These are phyloP conservation scores for Otis tarda DNA, from an alignment of 2,113 vertebrate species.

Conservation along the genomic window DNA sequence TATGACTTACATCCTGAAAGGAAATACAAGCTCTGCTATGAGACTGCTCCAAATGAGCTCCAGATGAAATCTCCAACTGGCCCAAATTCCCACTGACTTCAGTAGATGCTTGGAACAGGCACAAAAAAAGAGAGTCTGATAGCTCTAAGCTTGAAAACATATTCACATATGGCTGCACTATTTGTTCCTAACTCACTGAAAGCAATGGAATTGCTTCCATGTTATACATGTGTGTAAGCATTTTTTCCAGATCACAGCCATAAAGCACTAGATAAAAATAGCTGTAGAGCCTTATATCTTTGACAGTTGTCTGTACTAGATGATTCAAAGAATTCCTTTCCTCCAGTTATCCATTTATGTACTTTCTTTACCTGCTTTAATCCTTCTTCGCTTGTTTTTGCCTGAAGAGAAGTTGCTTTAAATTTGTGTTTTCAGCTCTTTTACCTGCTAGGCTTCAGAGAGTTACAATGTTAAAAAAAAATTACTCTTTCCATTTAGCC, in stretches of 20 bases:
- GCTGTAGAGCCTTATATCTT: neutral
- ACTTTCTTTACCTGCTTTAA: neutral
- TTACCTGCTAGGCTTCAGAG: neutral
- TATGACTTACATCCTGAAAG: neutral
- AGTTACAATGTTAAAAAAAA: neutral
- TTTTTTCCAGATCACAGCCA: neutral
- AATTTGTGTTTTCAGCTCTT: neutral
- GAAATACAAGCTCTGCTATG: neutral
- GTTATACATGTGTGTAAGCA: neutral
- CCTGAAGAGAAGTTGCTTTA: neutral
- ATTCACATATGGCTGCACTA: neutral
- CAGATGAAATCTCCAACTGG: conserved; percentile 1
- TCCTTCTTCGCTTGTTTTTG: neutral
- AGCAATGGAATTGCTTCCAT: conserved; percentile 6
- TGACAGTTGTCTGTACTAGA: neutral
- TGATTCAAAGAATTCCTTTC: neutral
- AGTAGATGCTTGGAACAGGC: neutral
- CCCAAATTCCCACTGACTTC: neutral
- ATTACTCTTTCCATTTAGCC: neutral
- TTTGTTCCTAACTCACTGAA: neutral
- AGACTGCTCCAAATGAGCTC: neutral
- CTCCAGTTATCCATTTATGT: neutral
- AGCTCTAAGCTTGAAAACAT: neutral
- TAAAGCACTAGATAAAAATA: neutral
- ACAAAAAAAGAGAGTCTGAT: neutral